phyloP scores from a whole-genome alignment of 2,888 invertebrate species.

The Tethea ocularis region DNA sequence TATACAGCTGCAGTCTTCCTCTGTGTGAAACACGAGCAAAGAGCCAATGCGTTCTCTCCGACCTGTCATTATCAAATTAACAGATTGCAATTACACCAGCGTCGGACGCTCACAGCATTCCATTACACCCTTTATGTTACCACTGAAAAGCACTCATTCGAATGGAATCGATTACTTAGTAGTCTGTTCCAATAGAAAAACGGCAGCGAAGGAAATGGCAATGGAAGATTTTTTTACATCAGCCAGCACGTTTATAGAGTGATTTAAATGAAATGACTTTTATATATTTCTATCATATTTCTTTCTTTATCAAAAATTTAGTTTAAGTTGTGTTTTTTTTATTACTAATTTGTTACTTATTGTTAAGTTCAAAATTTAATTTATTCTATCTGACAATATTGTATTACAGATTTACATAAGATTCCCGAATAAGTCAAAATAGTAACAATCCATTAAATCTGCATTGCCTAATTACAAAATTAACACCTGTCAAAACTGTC shows the following conservation, averaged over 20 bases:
- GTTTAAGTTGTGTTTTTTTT: too few relatives aligned
- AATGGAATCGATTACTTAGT: conserved; percentile 9
- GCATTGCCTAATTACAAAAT: not conserved
- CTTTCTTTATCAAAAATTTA: too few relatives aligned
- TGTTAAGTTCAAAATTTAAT: too few relatives aligned
- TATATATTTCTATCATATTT: too few relatives aligned
- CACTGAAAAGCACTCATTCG: not conserved
- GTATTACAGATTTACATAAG: too few relatives aligned
- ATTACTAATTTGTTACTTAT: too few relatives aligned
- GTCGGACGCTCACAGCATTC: conserved; percentile 22
- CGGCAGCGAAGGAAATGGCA: not conserved
- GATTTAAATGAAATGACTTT: not conserved
- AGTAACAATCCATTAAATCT: not conserved
- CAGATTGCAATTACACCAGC: conserved; percentile 24
- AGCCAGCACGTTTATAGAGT: not conserved
- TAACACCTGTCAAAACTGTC: not conserved
- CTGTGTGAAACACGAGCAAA: not conserved
- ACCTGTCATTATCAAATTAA: conserved; percentile 24
- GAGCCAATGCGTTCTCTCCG: not conserved
- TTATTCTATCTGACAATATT: too few relatives aligned
- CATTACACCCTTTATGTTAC: conserved; percentile 12
- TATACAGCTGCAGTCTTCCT: not conserved
- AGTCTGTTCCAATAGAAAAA: not conserved
- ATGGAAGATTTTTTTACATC: not conserved
- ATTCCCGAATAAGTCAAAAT: too few relatives aligned